These are phyloP conservation scores for Sebastes reedi DNA, from an alignment of 2,797 vertebrate genomes.

Conservation along the genomic window DNA sequence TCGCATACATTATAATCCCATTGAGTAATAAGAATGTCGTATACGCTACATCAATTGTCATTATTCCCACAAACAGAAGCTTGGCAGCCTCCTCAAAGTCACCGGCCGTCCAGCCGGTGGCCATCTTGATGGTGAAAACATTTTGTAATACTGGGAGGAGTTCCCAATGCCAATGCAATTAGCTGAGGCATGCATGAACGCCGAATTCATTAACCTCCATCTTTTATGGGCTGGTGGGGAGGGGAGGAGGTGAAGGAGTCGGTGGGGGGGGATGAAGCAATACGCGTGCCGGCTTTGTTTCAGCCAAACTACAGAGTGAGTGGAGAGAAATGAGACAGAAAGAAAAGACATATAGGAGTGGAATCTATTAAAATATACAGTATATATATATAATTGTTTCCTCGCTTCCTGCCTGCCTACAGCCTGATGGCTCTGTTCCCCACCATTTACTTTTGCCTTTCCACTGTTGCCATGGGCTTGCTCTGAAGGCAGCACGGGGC, in stretches of 20 bases:
- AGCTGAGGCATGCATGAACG: constrained; percentile 70
- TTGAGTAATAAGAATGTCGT: constrained; percentile 8
- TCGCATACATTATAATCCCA: neutral
- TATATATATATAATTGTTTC: neutral
- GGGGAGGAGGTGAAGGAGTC: constrained; percentile 10
- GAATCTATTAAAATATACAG: constrained; percentile 12
- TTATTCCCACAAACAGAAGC: constrained; percentile 20
- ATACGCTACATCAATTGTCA: neutral
- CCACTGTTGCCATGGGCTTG: constrained; percentile 49
- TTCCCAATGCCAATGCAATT: constrained; percentile 78
- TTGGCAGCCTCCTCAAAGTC: constrained; percentile 39
- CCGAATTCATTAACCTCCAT: constrained; percentile 82
- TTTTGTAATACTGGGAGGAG: constrained; percentile 67
- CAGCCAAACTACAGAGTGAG: constrained; percentile 3
- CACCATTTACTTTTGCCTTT: constrained; percentile 32
- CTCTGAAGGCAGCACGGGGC: constrained; percentile 41
- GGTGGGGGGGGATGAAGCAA: neutral
- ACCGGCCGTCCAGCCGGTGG: constrained; percentile 37
- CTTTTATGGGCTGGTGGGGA: constrained; percentile 57
- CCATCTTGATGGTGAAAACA: constrained; percentile 68
- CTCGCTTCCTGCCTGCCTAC: neutral
- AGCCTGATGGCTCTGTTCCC: constrained; percentile 26
- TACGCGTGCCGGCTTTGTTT: constrained; percentile 55
- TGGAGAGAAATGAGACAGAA: constrained; percentile 8
- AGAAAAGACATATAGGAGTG: constrained; percentile 1